phyloP scores from a whole-genome alignment of 2,888 invertebrate species.

The Agonopterix subpropinquella region DNA sequence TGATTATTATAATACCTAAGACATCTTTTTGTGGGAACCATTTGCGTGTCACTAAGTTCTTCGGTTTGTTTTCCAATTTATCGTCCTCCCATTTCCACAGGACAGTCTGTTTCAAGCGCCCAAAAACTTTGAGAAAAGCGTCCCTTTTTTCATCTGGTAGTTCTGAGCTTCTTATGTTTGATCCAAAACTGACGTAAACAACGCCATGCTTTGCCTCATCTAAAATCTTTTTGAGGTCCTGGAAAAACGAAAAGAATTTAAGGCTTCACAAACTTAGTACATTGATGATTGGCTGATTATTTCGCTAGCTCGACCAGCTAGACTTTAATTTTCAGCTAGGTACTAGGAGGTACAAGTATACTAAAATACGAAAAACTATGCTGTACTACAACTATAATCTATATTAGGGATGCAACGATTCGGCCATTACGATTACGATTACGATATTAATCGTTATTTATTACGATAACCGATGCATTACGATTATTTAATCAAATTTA shows the following conservation, averaged over 20 bases:
- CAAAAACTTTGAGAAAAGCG: conserved; percentile 73
- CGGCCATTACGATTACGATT: too few species aligned
- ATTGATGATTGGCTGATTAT: too few species aligned
- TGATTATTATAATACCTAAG: conserved; percentile 43
- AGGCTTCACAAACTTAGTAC: not conserved
- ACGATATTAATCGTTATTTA: too few species aligned
- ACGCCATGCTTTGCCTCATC: conserved; percentile 71
- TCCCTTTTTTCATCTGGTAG: conserved; percentile 64
- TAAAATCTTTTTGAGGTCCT: conserved; percentile 69
- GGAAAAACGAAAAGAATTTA: conserved; percentile 1
- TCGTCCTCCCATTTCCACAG: conserved; percentile 83
- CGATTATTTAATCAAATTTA: too few species aligned
- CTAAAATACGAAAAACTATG: too few species aligned
- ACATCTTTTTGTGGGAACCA: conserved; percentile 84
- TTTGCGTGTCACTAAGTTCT: conserved; percentile 73
- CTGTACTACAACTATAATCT: too few species aligned
- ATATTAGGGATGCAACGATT: too few species aligned
- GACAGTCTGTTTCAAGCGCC: conserved; percentile 76
- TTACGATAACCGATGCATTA: too few species aligned
- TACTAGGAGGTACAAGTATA: too few species aligned
- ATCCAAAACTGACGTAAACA: conserved; percentile 77
- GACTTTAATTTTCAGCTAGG: too few species aligned
- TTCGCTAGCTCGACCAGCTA: too few species aligned
- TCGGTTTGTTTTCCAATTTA: conserved; percentile 64
- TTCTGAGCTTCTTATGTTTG: conserved; percentile 70